Evolutionary conservation across 1,140 invertebrate genomes (phyloP), one percentile per base, ranked within the genome.

Genomic region (Liolophura sinensis): DNA sequence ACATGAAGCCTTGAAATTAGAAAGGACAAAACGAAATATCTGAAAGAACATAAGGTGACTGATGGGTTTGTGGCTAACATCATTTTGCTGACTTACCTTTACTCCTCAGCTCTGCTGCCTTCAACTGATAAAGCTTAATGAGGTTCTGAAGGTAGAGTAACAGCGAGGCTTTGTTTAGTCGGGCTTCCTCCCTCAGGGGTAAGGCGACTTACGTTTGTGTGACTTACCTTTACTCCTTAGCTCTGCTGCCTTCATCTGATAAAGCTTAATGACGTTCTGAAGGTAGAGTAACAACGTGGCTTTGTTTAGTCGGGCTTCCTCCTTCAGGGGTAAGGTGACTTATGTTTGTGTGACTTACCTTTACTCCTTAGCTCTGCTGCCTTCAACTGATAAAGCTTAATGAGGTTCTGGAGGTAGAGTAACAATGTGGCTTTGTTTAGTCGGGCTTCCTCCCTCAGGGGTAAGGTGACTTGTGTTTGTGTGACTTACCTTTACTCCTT

Each of bases 101-200:
- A 11, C 62, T 60, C 54, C 24, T 58, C 0, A 69, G 47, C 4
- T 66, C 54, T 20, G 18, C 50, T 1, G 51, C 55, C 25, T 54
- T 65, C 6, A 57, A n/a, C 12, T 58, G 64, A 61, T 61, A 64
- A 1, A 69, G 18, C 25, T 61, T 31, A 50, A 72, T 63, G 22
- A 72, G 56, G 61, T 69, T 69, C 22, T 69, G 57, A 4, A 69
- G 61, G 51, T 72, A 72, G 22, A 69, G 31, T 24, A 72, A 49
- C n/a, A 58, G 61, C 24, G 46, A 64, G 4, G 67, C 64, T 50
- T 47, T 62, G 12, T 65, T 40, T 59, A 31, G 47, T 46, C 71
- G 49, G 25, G 24, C 24, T 15, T 31, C 31, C 31, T 69, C 67
- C 6, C 61, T 25, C 48, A 66, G 54, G 18, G 71, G 67, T 62